Evolutionary conservation across 2,888 invertebrate genomes (phyloP), one percentile per base, ranked within the genome.

Genomic region (Zaprionus obscuricornis): DNA sequence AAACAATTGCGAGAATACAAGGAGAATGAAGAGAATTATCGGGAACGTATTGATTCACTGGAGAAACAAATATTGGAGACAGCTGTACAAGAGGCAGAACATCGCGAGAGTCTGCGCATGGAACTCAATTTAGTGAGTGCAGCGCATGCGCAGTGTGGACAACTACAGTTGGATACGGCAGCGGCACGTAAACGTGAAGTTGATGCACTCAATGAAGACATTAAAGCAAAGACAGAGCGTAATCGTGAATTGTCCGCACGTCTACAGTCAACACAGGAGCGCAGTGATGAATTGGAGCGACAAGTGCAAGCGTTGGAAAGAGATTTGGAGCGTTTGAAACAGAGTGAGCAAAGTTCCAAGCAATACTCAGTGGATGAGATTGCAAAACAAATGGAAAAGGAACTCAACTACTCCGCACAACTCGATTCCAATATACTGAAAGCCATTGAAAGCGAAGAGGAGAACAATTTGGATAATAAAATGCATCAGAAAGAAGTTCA

Each of bases 341-440:
- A 88, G 69, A 75, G 81, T 59, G 74, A 84, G 83, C 76, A 88
- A 63, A 82, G 88, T 72, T 87, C 85, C 1, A 89, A 87, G 57
- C 87, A 87, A 16, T 88, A 88, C 47, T 91, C 91, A 0, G 89
- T 92, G 1, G 92, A 92, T 57, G 92, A 92, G 71, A 91, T 92
- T 14, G 90, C 92, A 1, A 91, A 91, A 29, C 91, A 92, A 88
- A 91, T 93, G 2, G 92, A 92, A 37, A 91, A 92, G 58, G 93
- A 93, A 74, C 75, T 93, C 1, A 92, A 93, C 82, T 91, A 92
- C 60, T 93, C 93, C 0, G 93, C 92, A 0, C 91, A 91, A 64
- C 86, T 93, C 16, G 93, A 93, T 75, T 91, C 92, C 2, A 92
- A 92, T 66, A 92, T 93, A 26, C 87, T 93, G 18, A 92, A 90